Conservation (phyloP, 2,888 invertebrate genomes). For the Epistrophella euchroma region DNA sequence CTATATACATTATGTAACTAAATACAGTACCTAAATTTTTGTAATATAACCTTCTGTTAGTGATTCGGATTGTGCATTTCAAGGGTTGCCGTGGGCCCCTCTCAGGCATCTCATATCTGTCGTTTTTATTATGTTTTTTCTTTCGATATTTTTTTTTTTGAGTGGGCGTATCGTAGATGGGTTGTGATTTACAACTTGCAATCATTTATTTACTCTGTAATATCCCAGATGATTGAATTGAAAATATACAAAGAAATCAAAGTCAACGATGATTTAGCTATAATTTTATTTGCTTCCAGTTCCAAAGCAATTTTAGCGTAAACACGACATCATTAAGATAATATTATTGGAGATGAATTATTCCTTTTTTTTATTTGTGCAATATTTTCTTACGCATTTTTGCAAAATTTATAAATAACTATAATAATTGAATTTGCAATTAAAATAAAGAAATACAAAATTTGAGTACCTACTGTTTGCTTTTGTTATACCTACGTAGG, state of each 20-base stretch:
- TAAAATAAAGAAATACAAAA: neutral
- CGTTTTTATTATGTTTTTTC: neutral
- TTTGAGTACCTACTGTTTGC: neutral
- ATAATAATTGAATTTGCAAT: neutral
- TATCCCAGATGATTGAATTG: slow-evolving; percentile 45
- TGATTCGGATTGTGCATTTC: neutral
- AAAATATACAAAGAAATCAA: slow-evolving; percentile 40
- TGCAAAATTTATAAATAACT: neutral
- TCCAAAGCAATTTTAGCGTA: neutral
- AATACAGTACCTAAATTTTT: no score
- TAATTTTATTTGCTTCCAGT: slow-evolving; percentile 8
- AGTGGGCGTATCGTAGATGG: neutral
- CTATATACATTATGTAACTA: no score
- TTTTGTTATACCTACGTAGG: no score
- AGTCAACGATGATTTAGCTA: slow-evolving; percentile 6
- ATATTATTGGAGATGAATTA: no score
- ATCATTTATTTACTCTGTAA: slow-evolving; percentile 43
- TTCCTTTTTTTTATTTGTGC: neutral
- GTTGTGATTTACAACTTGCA: slow-evolving; percentile 34
- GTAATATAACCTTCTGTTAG: neutral
- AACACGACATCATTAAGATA: slow-evolving; percentile 21
- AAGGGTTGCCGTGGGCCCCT: no score
- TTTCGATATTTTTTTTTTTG: neutral
- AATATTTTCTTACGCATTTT: neutral
- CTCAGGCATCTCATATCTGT: neutral